A percentile compares a stretch with the other conserved stretches of the same genome.
Evolutionary conservation across 2,797 vertebrate genomes (phyloP).

Genomic region (Neoniphon sammara): DNA sequence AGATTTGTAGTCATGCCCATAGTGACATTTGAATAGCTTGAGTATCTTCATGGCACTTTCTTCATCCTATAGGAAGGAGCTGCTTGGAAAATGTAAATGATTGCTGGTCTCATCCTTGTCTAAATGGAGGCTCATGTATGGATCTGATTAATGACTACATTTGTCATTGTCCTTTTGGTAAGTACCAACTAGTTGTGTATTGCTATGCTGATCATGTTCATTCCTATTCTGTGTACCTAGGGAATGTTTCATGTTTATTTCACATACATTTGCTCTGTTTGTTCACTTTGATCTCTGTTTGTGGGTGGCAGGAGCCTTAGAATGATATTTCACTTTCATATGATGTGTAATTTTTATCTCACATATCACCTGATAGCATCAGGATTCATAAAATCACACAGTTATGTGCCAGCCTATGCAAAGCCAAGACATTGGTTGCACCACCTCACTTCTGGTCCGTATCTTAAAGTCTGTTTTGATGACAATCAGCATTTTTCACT

Average conservation of each 20-base stretch:
- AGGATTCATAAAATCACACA: no score
- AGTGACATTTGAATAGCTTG: conserved; percentile 35
- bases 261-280: conserved; percentile 26
- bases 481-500: no score
- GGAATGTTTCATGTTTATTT: conserved; percentile 43
- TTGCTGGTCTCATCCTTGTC: conserved; percentile 82
- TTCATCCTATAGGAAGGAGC: conserved; percentile 76
- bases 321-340: no score
- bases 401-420: no score
- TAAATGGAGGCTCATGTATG: conserved; percentile 84
- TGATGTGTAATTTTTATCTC: no score
- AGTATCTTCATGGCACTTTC: conserved; percentile 46
- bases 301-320: no score
- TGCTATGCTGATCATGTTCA: conserved; percentile 59
- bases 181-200: conserved; percentile 62
- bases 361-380: no score
- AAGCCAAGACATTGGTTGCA: no score
- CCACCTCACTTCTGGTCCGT: no score
- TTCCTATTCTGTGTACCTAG: conserved; percentile 49
- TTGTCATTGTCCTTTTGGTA: conserved; percentile 84
- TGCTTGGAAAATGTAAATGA: conserved; percentile 78
- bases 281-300: conserved; percentile 35
- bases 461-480: no score
- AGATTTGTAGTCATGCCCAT: conserved; percentile 16
- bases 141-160: conserved; percentile 82